Conservation (phyloP, 2,888 invertebrate species). For the Drosophila peninsularis region DNA sequence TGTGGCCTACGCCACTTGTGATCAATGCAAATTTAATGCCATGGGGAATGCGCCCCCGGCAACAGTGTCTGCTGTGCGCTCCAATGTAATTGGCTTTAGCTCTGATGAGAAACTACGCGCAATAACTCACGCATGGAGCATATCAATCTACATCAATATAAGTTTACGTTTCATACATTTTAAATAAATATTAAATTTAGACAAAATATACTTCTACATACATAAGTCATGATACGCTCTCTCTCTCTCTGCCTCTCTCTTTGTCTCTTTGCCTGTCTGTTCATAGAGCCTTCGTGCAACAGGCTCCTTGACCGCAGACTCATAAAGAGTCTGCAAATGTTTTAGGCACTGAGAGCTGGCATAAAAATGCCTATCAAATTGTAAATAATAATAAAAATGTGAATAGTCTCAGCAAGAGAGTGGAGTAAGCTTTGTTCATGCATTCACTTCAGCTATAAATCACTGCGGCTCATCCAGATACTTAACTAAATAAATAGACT, state of each 20-base stretch:
- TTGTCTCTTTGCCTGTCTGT: background rate
- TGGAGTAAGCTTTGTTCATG: background rate
- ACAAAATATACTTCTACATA: background rate
- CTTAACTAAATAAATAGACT: background rate
- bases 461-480: background rate
- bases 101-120: background rate
- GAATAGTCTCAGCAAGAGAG: background rate
- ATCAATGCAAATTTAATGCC: conserved; percentile 70
- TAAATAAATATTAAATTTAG: background rate
- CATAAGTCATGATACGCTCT: background rate
- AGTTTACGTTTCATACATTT: background rate
- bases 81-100: conserved; percentile 52
- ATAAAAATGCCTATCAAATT: background rate
- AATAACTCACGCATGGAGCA: background rate
- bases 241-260: background rate
- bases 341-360: background rate
- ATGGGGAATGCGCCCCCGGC: conserved; percentile 17
- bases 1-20: conserved; percentile 29
- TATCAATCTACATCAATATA: background rate
- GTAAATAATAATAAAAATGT: background rate
- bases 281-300: background rate
- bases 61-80: conserved; percentile 15
- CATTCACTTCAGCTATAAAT: too few species aligned
- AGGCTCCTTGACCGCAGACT: background rate
- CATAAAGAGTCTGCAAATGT: background rate